phyloP scores from a whole-genome alignment of 2,113 vertebrate species.

The Sciurus niger region DNA sequence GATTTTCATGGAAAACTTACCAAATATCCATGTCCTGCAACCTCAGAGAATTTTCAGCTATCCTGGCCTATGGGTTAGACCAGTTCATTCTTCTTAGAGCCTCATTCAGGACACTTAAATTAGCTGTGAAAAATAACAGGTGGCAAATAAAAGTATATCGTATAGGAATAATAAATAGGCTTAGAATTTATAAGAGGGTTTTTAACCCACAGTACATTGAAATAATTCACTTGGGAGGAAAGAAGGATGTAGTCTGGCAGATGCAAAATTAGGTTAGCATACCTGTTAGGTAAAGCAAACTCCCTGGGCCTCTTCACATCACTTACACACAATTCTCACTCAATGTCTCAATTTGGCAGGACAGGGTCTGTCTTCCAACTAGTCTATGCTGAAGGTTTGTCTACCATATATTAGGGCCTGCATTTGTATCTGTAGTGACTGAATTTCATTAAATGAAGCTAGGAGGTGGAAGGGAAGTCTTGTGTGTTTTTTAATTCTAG shows the following conservation, averaged over 20 bases:
- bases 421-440: not conserved
- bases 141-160: not conserved
- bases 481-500: not conserved
- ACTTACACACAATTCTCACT: not conserved
- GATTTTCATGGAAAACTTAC: not conserved
- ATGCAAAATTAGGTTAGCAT: not conserved
- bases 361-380: not conserved
- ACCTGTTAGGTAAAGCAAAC: not conserved
- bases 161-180: not conserved
- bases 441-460: not conserved
- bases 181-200: not conserved
- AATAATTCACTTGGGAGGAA: not conserved
- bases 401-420: not conserved
- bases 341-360: not conserved
- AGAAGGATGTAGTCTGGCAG: not conserved
- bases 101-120: not conserved
- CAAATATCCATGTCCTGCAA: not conserved
- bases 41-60: not conserved
- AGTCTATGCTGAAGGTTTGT: not conserved
- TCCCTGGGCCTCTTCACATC: not conserved
- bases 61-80: not conserved
- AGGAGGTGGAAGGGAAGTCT: not conserved
- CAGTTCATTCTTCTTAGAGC: not conserved
- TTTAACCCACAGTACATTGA: not conserved
- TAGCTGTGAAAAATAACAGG: not conserved